Evolutionary conservation across 2,888 invertebrate species (phyloP).

Genomic region (Conchocele bisecta): DNA sequence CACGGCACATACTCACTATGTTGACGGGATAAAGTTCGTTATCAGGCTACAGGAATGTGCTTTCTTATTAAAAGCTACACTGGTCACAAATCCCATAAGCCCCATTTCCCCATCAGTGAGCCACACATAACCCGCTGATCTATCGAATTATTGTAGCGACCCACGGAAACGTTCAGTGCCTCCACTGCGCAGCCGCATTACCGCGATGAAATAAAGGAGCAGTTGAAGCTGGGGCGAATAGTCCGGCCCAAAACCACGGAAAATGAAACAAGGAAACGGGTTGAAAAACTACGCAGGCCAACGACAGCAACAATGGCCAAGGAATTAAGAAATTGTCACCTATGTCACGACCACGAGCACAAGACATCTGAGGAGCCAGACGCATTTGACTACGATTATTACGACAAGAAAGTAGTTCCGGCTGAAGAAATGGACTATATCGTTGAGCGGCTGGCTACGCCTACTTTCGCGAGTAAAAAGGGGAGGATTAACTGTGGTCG

Average conservation of each 20-base stretch:
- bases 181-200: conserved; percentile 37
- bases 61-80: too few species aligned
- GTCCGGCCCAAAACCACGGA: conserved; percentile 53
- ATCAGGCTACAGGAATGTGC: too few species aligned
- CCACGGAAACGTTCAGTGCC: conserved; percentile 47
- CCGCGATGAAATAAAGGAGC: conserved; percentile 46
- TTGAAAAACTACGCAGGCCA: conserved; percentile 62
- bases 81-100: too few species aligned
- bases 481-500: conserved; percentile 30
- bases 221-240: conserved; percentile 61
- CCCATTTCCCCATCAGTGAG: too few species aligned
- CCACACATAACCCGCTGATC: too few species aligned
- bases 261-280: conserved; percentile 30
- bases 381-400: conserved; percentile 64
- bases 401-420: conserved; percentile 52
- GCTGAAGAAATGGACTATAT: conserved; percentile 64
- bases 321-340: conserved; percentile 56
- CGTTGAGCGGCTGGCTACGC: conserved; percentile 52
- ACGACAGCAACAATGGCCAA: conserved; percentile 68
- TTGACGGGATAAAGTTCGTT: too few species aligned
- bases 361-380: conserved; percentile 43
- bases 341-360: conserved; percentile 63
- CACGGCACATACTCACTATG: too few species aligned
- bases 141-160: conserved; percentile 57
- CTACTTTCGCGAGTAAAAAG: conserved; percentile 52